Evolutionary conservation across 2,888 invertebrate genomes (phyloP).

Genomic region (Platycheirus albimanus): DNA sequence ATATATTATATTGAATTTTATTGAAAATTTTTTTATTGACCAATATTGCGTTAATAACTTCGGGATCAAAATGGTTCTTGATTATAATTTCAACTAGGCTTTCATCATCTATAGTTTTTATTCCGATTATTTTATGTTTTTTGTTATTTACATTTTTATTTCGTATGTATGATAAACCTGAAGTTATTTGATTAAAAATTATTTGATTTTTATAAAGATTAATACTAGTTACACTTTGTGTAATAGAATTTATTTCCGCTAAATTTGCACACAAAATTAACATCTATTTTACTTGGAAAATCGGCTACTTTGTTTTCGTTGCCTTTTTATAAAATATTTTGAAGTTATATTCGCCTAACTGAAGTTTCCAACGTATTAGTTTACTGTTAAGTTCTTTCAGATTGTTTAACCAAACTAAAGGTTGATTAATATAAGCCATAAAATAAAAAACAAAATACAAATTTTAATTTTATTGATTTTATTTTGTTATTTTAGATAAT

Average conservation of each 20-base stretch:
- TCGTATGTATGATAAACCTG: slow-evolving; percentile 9
- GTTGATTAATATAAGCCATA: no score
- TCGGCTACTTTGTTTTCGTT: slow-evolving; percentile 27
- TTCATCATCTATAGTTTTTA: slow-evolving; percentile 8
- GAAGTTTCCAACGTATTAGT: slow-evolving; percentile 30
- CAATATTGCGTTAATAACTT: slow-evolving; percentile 10
- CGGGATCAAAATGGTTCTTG: slow-evolving; percentile 21
- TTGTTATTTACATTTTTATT: no score
- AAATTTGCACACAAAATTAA: background rate
- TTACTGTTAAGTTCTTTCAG: slow-evolving; percentile 22
- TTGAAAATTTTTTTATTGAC: background rate
- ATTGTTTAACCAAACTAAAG: slow-evolving; percentile 26
- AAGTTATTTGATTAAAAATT: slow-evolving; percentile 27
- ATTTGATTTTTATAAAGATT: slow-evolving; percentile 37
- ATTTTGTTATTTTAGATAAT: no score
- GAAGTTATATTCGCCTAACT: slow-evolving; percentile 25
- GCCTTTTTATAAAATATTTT: background rate
- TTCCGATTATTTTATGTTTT: slow-evolving; percentile 9
- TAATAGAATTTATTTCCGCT: background rate
- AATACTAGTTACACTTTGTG: slow-evolving; percentile 34
- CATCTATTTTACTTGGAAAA: slow-evolving; percentile 21
- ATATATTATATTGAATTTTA: slow-evolving; percentile 3
- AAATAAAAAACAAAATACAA: no score
- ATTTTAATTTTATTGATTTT: no score
- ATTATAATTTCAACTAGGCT: slow-evolving; percentile 15